These are phyloP conservation scores for Lethrus apterus DNA, from an alignment of 1,140 invertebrate genomes.

Conservation along the genomic window DNA sequence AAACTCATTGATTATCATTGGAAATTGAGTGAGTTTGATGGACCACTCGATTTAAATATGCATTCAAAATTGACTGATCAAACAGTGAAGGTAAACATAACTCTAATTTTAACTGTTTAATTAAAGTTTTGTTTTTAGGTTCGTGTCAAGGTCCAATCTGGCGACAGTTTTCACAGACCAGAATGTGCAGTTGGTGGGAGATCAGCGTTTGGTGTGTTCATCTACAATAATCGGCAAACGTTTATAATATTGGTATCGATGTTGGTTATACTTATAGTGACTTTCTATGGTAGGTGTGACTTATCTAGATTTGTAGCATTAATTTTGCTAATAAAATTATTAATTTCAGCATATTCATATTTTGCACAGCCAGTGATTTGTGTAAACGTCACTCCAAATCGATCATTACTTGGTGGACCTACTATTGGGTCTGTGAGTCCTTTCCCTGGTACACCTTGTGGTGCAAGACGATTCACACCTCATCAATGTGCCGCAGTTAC, in stretches of 20 bases:
- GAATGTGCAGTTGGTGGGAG: slow-evolving; percentile 2
- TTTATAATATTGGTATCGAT: slow-evolving; percentile 19
- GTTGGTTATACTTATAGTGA: slow-evolving; percentile 31
- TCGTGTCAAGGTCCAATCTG: slow-evolving; percentile 2
- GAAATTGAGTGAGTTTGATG: slow-evolving; percentile 32
- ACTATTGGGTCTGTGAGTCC: no score
- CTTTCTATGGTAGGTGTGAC: slow-evolving; percentile 32
- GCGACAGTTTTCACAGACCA: neutral
- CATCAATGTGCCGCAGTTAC: no score
- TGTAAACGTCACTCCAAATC: slow-evolving; percentile 26
- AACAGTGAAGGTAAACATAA: slow-evolving; percentile 23
- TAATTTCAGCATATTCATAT: slow-evolving; percentile 32
- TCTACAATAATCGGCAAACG: slow-evolving; percentile 12
- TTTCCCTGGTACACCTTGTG: neutral
- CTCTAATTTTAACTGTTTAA: neutral
- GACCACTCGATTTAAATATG: slow-evolving; percentile 31
- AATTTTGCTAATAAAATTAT: slow-evolving; percentile 14
- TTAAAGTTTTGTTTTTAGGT: slow-evolving; percentile 1
- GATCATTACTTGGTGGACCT: slow-evolving; percentile 10
- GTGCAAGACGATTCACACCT: no score
- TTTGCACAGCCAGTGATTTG: slow-evolving; percentile 35
- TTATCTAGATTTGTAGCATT: no score
- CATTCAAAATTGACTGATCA: slow-evolving; percentile 30
- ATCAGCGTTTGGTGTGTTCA: slow-evolving; percentile 5
- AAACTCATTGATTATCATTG: slow-evolving; percentile 36